phyloP scores from a whole-genome alignment of 2,113 vertebrate genomes.

The Nothoprocta perdicaria region DNA sequence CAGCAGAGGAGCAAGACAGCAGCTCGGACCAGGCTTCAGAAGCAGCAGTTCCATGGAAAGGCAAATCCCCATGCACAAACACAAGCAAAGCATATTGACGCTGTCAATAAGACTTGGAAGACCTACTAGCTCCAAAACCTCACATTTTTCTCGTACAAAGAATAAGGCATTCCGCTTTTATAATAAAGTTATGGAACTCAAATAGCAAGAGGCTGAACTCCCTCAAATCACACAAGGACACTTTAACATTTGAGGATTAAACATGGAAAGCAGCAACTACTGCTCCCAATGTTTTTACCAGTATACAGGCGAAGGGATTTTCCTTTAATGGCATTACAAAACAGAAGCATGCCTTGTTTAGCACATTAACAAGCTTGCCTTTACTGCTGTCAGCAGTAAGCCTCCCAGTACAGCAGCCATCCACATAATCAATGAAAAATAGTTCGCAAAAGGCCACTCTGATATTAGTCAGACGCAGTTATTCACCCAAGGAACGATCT shows the following conservation, averaged over 20 bases:
- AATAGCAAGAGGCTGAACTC: background rate
- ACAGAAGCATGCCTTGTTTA: slow-evolving; percentile 31
- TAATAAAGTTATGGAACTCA: background rate
- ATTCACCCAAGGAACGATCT: slow-evolving; percentile 29
- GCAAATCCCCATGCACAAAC: background rate
- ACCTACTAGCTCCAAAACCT: background rate
- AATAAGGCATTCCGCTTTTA: background rate
- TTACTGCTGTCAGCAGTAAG: slow-evolving; percentile 5
- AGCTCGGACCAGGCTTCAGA: background rate
- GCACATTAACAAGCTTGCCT: slow-evolving; percentile 7
- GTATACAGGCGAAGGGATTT: slow-evolving; percentile 23
- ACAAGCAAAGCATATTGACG: background rate
- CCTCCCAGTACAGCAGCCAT: background rate
- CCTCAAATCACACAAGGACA: background rate
- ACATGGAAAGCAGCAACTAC: slow-evolving; percentile 24
- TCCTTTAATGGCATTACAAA: slow-evolving; percentile 43
- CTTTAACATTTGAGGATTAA: background rate
- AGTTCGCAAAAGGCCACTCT: slow-evolving; percentile 35
- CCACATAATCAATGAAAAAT: slow-evolving; percentile 36
- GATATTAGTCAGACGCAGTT: slow-evolving; percentile 50
- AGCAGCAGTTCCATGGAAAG: background rate
- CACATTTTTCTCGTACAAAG: background rate
- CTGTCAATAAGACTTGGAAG: background rate
- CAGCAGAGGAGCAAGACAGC: background rate
- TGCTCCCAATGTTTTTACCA: background rate